A percentile compares a stretch with the other conserved stretches of the same genome.
phyloP scores from a whole-genome alignment of 2,113 vertebrate genomes.

The Chloebia gouldiae region DNA sequence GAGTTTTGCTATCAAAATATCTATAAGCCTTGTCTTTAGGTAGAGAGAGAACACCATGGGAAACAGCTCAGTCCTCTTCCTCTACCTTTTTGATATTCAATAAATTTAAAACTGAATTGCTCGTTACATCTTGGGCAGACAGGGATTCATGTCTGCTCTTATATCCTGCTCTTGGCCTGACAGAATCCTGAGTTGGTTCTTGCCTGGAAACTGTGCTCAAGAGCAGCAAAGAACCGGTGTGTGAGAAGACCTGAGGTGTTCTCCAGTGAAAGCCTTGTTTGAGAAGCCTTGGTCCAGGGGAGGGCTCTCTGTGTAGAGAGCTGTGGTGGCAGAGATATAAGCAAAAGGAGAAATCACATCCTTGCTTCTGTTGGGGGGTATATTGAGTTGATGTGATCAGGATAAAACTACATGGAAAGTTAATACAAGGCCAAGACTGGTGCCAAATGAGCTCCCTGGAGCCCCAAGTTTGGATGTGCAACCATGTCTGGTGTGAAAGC shows the following conservation, averaged over 20 bases:
- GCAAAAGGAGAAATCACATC: not conserved
- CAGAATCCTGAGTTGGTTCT: not conserved
- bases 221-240: not conserved
- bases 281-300: not conserved
- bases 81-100: not conserved
- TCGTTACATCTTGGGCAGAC: not conserved
- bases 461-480: not conserved
- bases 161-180: not conserved
- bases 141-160: not conserved
- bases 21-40: not conserved
- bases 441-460: not conserved
- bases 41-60: not conserved
- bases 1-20: not conserved
- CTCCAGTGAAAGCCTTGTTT: not conserved
- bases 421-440: not conserved
- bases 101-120: not conserved
- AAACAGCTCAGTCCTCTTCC: not conserved
- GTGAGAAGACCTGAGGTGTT: not conserved
- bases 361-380: not conserved
- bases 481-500: not conserved
- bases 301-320: not conserved
- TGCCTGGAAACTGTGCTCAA: not conserved
- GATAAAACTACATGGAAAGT: not conserved
- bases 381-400: not conserved
- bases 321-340: not conserved